These are phyloP conservation scores for Ceratoteleas bidentatus DNA, from an alignment of 1,140 invertebrate species.

Conservation along the genomic window DNA sequence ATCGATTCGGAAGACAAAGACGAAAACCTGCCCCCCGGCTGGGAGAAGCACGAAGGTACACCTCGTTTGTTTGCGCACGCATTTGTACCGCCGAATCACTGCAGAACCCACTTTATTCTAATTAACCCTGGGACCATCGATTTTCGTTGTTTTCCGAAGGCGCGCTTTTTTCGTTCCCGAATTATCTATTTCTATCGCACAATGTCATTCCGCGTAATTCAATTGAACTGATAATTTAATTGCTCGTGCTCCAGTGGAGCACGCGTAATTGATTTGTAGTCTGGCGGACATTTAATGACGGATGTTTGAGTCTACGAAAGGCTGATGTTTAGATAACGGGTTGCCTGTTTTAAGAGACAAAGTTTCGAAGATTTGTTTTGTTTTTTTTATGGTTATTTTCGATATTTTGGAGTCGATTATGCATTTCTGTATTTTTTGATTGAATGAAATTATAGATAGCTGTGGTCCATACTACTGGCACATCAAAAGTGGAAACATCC, in stretches of 20 bases:
- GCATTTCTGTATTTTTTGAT: not conserved
- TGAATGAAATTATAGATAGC: constrained; percentile 87
- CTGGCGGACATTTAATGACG: not conserved
- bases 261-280: not conserved
- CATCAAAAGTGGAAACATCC: constrained; percentile 98
- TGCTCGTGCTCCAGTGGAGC: not conserved
- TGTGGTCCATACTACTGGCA: constrained; percentile 99
- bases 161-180: not conserved
- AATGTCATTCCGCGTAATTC: not conserved
- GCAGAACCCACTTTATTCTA: constrained; percentile 7
- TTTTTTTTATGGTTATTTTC: too few species aligned
- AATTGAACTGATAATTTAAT: not conserved
- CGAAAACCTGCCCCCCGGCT: constrained; percentile 88
- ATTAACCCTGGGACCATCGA: constrained; percentile 4
- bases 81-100: not conserved
- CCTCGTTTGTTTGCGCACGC: constrained; percentile 1
- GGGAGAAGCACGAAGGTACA: constrained; percentile 96
- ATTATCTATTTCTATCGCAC: constrained; percentile 1
- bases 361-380: not conserved
- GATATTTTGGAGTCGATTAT: not conserved
- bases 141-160: not conserved
- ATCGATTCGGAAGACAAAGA: constrained; percentile 80
- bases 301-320: not conserved
- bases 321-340: too few species aligned
- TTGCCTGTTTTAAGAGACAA: too few species aligned